Percentiles rank a stretch among this genome's conserved stretches.
Evolutionary conservation across 2,797 vertebrate genomes (phyloP).

Genomic region (Gadopsis marmoratus): DNA sequence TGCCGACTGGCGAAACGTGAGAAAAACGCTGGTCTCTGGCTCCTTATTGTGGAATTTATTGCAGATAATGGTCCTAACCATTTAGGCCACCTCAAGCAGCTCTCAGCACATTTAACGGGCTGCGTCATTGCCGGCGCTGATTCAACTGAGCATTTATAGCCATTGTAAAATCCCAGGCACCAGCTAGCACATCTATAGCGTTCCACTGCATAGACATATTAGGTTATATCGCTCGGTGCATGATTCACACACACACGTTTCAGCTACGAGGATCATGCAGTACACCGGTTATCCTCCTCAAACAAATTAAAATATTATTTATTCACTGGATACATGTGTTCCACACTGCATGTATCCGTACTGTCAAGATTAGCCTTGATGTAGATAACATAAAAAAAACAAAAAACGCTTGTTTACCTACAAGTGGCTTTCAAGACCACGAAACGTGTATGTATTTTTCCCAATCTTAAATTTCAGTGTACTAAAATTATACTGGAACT

Average conservation of each 20-base stretch:
- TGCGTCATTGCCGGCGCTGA: slow-evolving; percentile 50
- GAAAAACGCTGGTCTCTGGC: not conserved
- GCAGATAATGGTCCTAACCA: not conserved
- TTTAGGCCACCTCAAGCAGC: slow-evolving; percentile 34
- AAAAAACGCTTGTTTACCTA: no score
- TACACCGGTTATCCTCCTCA: not conserved
- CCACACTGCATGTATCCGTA: not conserved
- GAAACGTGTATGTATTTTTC: not conserved
- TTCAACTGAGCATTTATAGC: slow-evolving; percentile 59
- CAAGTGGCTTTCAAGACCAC: not conserved
- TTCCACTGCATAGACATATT: slow-evolving; percentile 51
- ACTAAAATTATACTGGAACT: no score
- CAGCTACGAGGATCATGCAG: not conserved
- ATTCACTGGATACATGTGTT: no score
- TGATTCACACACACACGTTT: slow-evolving; percentile 48
- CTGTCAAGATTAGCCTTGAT: not conserved
- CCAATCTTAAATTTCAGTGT: not conserved
- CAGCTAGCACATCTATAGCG: slow-evolving; percentile 22
- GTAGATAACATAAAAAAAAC: not conserved
- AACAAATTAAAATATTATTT: not conserved
- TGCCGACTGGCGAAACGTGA: not conserved
- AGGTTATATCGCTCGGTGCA: slow-evolving; percentile 40
- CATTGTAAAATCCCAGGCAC: slow-evolving; percentile 42
- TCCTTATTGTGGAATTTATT: slow-evolving; percentile 10
- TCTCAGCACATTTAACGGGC: slow-evolving; percentile 56